A percentile compares a stretch with the other conserved stretches of the same genome.
These are phyloP conservation scores for Ectropis crepuscularia DNA, from an alignment of 2,888 invertebrate genomes.

Conservation along the genomic window DNA sequence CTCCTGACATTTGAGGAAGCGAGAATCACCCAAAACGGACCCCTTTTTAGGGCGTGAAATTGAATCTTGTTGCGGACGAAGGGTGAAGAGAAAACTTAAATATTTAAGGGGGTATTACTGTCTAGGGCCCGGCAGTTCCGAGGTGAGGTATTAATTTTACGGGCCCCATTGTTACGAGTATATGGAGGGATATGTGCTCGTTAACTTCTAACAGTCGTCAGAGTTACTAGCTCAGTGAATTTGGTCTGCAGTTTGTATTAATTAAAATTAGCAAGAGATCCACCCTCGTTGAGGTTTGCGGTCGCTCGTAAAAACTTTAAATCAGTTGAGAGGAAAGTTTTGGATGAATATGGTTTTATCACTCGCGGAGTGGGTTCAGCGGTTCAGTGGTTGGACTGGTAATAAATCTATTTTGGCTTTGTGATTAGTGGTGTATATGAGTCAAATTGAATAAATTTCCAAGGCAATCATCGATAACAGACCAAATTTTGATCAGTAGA, in stretches of 20 bases:
- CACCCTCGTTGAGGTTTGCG: constrained; percentile 60
- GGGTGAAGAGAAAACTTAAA: constrained; percentile 81
- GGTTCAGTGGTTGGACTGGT: constrained; percentile 1
- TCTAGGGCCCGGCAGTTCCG: constrained; percentile 69
- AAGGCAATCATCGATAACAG: too few relatives aligned
- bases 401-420: constrained; percentile 9
- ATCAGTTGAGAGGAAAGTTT: constrained; percentile 52
- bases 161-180: constrained; percentile 67
- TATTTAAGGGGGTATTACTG: constrained; percentile 81
- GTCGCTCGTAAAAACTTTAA: constrained; percentile 65
- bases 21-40: constrained; percentile 72
- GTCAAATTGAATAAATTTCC: too few relatives aligned
- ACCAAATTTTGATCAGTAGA: too few relatives aligned
- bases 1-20: constrained; percentile 78
- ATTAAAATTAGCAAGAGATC: constrained; percentile 74
- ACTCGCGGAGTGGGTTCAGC: constrained; percentile 3
- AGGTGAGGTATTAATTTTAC: constrained; percentile 83
- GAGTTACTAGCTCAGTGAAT: constrained; percentile 59
- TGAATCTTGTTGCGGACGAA: constrained; percentile 82
- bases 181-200: constrained; percentile 74
- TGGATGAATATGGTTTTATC: constrained; percentile 28
- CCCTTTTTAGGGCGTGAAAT: constrained; percentile 83
- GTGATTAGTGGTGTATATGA: neutral
- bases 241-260: constrained; percentile 69
- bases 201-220: constrained; percentile 77